Conservation (phyloP, 2,888 invertebrate species). For the Trissoscelio sp. region DNA sequence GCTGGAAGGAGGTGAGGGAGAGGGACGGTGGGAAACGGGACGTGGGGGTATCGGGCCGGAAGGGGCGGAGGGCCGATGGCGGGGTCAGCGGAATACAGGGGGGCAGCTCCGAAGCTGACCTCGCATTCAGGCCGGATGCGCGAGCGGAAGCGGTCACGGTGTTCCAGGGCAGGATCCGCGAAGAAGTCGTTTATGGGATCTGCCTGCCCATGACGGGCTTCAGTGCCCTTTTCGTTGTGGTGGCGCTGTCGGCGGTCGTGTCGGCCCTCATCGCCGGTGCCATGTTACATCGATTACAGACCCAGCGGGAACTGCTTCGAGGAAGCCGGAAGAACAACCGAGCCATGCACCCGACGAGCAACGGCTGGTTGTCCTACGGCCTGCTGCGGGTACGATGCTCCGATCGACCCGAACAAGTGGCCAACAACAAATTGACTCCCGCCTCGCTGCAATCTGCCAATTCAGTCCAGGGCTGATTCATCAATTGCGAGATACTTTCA, state of each 20-base stretch:
- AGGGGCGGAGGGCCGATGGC: constrained; percentile 92
- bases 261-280: constrained; percentile 94
- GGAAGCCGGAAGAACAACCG: constrained; percentile 77
- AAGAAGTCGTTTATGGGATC: constrained; percentile 96
- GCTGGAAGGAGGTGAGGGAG: no score
- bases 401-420: constrained; percentile 71
- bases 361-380: constrained; percentile 80
- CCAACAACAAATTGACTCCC: constrained; percentile 64
- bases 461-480: constrained; percentile 76
- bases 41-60: constrained; percentile 88
- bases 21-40: constrained; percentile 86
- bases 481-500: constrained; percentile 25
- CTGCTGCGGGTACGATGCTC: constrained; percentile 79
- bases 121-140: constrained; percentile 93
- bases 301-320: constrained; percentile 88
- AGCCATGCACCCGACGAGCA: constrained; percentile 73
- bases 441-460: constrained; percentile 64
- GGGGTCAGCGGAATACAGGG: constrained; percentile 96
- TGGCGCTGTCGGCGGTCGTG: constrained; percentile 93
- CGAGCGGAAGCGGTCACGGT: constrained; percentile 93
- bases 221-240: constrained; percentile 93
- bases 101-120: constrained; percentile 95
- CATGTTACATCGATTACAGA: constrained; percentile 90
- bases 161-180: constrained; percentile 94
- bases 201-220: constrained; percentile 96